Conservation (phyloP, 2,888 invertebrate species). For the Branchipolynoe longqiensis region DNA sequence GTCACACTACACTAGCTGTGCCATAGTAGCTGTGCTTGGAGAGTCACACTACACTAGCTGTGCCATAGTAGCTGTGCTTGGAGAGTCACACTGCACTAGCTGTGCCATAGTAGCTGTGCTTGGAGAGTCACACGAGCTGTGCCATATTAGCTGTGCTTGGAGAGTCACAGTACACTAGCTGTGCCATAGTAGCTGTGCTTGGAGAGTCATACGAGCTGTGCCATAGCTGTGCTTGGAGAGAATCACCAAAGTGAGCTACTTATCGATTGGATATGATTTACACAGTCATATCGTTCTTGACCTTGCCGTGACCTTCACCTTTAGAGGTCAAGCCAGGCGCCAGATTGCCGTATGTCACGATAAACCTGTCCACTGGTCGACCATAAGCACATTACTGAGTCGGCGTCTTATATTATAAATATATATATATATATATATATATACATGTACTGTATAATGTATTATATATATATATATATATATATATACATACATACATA, state of each 20-base stretch:
- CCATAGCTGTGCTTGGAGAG: background rate
- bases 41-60: no score
- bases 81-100: background rate
- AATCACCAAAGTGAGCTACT: background rate
- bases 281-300: slow-evolving; percentile 3
- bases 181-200: slow-evolving; percentile 1
- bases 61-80: no score
- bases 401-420: background rate
- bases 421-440: background rate
- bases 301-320: slow-evolving; percentile 21
- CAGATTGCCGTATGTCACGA: background rate
- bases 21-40: no score
- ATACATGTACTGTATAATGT: background rate
- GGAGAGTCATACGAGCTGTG: background rate
- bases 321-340: background rate
- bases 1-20: no score
- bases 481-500: no score
- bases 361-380: no score
- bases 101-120: background rate
- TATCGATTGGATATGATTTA: slow-evolving; percentile 22
- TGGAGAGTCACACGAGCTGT: background rate
- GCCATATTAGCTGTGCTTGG: background rate
- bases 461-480: no score
- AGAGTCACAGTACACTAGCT: background rate
- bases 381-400: no score